Base-by-base conservation (phyloP, 2,113 vertebrate genomes). In the Melierax canorus region DNA sequence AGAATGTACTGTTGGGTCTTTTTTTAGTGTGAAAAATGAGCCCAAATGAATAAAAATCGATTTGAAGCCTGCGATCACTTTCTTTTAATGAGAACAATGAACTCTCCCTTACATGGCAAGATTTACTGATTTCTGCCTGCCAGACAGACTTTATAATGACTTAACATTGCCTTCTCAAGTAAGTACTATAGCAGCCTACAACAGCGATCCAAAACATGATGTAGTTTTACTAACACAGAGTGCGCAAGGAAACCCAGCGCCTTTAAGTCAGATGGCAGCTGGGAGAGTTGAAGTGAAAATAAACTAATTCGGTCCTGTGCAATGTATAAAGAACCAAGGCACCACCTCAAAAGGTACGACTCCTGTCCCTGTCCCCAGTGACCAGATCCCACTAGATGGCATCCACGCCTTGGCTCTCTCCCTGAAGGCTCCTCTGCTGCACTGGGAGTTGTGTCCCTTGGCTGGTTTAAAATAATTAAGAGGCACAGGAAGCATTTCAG, bases 321-420 rank as follows among this genome's bases (percentile, higher is more conserved):
- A 53, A 16, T 1, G 3, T 2, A 3, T 6, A 11, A 62, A 58
- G 53, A 30, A 66, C 15, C 20, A 29, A 62, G 15, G 24, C 45
- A 67, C 1, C 18, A 19, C 6, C 45, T 41, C 0, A 0, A 80
- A 86, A 58, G 2, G 0, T 12, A 32, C 1, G 0, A 6, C 29
- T 79, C 34, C 20, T 34, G 43, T 50, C 56, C n/a, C 39, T 43
- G 34, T 86, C 32, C 38, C 51, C 46, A 66, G 50, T 4, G 66
- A 21, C 21, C 58, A 90, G 39, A 45, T 12, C 58, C 96, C 98
- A 95, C 97, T 95, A 97, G 98, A 82, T 95, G 98, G 97, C 88
- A 97, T 73, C 79, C 86, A 32, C 0, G 10, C 73, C 39, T 76
- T 48, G 23, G 32, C 48, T 90, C 45, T 63, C n/a, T 8, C 83